Base-by-base conservation (phyloP, 1,140 invertebrate species). In the Teleopsis dalmanni region DNA sequence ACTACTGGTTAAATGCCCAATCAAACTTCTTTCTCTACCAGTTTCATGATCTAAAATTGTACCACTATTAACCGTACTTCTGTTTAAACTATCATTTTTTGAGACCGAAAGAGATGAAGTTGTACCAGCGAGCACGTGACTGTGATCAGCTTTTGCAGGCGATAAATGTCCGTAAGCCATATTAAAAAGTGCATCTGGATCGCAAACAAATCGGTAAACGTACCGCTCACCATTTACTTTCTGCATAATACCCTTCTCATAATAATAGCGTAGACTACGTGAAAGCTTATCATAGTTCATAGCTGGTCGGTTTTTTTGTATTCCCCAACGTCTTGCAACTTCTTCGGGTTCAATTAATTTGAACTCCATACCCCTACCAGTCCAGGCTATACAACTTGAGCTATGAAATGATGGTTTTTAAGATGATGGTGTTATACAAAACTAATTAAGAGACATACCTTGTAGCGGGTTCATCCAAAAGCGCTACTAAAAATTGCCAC, bases 211-310 rank as follows among this genome's bases (percentile, higher is more conserved):
- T 70, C 93, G 92, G 73, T 96, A 96, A 10, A 96, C 92, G 73
- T 95, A 95, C 53, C 92, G 79, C 70, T 96, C 91, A 2, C 93
- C 90, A 44, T 92, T 90, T 0, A 96, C 94, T 74, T 98, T 98
- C 67, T 95, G 92, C 88, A 98, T 97, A 64, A 98, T 98, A 19
- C 92, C 92, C 71, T 96, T 96, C 71, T 97, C 92, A 67, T 97
- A 97, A 62, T 97, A 97, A 61, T 97, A 96, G 9, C 93, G 78
- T 8, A 96, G 74, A 0, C 92, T 95, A 1, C 93, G 75, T 47
- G 91, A 94, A 9, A 97, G 70, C 71, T 96, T 97, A 70, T 97
- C 93, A 65, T 97, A 96, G 73, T 96, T 97, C 93, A 96, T 96
- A 1, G 91, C 91, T 1, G 92, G 92, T 4, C 92, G 75, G 70